Base-by-base conservation (phyloP, 1,140 invertebrate genomes). In the Nasonia giraulti region DNA sequence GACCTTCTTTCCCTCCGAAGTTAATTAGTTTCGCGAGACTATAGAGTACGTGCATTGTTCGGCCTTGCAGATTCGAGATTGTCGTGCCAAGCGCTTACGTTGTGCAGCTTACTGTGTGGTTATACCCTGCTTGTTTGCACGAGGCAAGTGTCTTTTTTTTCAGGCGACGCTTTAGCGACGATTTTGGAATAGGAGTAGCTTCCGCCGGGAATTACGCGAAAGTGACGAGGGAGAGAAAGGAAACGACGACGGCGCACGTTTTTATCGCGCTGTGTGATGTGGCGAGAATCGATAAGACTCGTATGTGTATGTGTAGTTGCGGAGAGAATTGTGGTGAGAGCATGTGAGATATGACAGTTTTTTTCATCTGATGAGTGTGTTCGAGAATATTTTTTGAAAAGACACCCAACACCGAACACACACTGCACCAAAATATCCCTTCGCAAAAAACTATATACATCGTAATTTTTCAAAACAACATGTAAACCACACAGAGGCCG, bases 131-230 rank as follows among this genome's bases (percentile, higher is more conserved):
- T 71, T 31, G 7, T 71, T 31, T 71, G 69, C 14, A 17, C 68
- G 11, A 69, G 68, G 10, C 4, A 10, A 23, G 27, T 31, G 69
- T 31, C 10, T 71, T 27, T 33, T 71, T 71, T 71, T 71, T 4
- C 69, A 71, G 5, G 2, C 31, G 27, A 62, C 55, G 55, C 4
- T 62, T 71, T 71, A 71, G 69, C 69, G 69, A 33, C 69, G 10
- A 37, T 75, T 40, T n/a, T 75, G 73, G 37, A 20, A 44, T 44
- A 50, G 47, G 6, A 40, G 27, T 14, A 27, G 75, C 47, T 55
- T 77, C 75, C 75, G 40, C 20, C 55, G 75, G 47, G n/a, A 77
- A 77, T 77, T 77, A 31, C 75, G 75, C 44, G 75, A 77, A 77
- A 47, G 40, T 31, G 75, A 77, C 47, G 44, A 77, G 44, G 20